Percentiles rank a stretch among this genome's conserved stretches.
phyloP scores from a whole-genome alignment of 2,113 vertebrate species.

The Eupsittula cactorum region DNA sequence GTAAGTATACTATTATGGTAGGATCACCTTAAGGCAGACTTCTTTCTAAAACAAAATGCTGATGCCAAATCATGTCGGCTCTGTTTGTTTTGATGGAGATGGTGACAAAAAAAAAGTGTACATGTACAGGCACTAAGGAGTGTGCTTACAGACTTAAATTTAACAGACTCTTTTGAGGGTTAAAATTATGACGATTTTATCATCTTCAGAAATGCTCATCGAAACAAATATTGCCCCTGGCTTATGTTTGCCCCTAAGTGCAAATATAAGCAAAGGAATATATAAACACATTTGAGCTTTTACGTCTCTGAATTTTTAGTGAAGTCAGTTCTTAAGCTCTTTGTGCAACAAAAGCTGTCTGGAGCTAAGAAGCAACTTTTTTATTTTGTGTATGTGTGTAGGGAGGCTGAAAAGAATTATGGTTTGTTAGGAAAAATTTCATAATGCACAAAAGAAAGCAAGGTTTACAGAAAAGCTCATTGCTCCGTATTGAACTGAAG shows the following conservation, averaged over 20 bases:
- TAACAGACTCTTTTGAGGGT: neutral
- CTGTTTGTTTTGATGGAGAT: neutral
- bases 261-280: neutral
- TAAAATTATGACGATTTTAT: neutral
- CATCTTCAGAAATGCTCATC: neutral
- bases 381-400: neutral
- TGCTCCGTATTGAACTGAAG: neutral
- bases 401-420: neutral
- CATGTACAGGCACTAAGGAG: neutral
- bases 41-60: neutral
- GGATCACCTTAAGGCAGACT: neutral
- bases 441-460: neutral
- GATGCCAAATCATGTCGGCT: neutral
- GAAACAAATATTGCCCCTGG: neutral
- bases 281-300: neutral
- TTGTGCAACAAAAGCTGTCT: neutral
- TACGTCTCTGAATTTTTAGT: neutral
- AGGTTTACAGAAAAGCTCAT: neutral
- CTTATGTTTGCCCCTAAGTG: neutral
- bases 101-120: neutral
- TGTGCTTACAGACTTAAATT: neutral
- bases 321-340: neutral
- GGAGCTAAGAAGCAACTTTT: neutral
- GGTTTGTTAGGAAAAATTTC: neutral
- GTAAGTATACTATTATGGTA: neutral